Evolutionary conservation across 2,797 vertebrate species (phyloP).

Genomic region (Gastrophryne carolinensis): DNA sequence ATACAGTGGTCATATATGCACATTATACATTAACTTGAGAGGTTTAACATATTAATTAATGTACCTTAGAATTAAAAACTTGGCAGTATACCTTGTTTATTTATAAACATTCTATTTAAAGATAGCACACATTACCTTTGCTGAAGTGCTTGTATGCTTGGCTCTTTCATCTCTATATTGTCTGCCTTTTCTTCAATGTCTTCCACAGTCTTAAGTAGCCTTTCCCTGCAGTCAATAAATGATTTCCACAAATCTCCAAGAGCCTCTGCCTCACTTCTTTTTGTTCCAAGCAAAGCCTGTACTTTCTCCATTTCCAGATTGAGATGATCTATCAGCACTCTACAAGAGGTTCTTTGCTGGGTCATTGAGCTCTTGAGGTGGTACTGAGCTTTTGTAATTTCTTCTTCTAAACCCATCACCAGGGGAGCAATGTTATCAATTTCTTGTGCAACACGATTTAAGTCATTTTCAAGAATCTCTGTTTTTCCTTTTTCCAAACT

Average conservation of each 20-base stretch:
- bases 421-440: slow-evolving; percentile 76
- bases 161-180: slow-evolving; percentile 73
- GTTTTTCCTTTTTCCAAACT: slow-evolving; percentile 83
- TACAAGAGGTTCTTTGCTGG: slow-evolving; percentile 75
- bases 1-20: no score
- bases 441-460: slow-evolving; percentile 70
- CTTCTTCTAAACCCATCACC: slow-evolving; percentile 80
- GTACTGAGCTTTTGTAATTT: slow-evolving; percentile 85
- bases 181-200: slow-evolving; percentile 79
- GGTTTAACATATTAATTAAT: no score
- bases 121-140: slow-evolving; percentile 85
- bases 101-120: no score
- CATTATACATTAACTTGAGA: no score
- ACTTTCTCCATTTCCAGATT: slow-evolving; percentile 70
- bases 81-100: no score
- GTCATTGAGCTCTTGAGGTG: slow-evolving; percentile 70
- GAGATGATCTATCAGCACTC: slow-evolving; percentile 77
- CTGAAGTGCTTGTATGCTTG: slow-evolving; percentile 81
- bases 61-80: no score
- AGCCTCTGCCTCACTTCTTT: slow-evolving; percentile 86
- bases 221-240: slow-evolving; percentile 81
- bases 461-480: slow-evolving; percentile 73
- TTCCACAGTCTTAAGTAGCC: slow-evolving; percentile 79
- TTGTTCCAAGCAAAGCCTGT: slow-evolving; percentile 81
- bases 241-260: slow-evolving; percentile 76